A percentile compares a stretch with the other conserved stretches of the same genome.
These are phyloP conservation scores for Todus mexicanus DNA, from an alignment of 2,797 vertebrate genomes.

Conservation along the genomic window DNA sequence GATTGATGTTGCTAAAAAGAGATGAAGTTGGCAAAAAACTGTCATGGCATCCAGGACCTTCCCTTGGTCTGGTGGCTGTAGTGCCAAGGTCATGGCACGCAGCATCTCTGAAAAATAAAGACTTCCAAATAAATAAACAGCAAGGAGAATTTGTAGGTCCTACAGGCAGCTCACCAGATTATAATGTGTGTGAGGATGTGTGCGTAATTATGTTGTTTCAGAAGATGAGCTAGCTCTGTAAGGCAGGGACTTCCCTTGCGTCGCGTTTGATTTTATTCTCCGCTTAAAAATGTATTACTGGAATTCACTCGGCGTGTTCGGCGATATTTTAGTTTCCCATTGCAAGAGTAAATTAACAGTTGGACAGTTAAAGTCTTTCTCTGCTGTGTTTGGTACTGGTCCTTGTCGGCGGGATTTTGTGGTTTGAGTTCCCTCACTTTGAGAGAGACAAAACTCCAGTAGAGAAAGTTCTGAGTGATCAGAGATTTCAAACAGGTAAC, in stretches of 20 bases:
- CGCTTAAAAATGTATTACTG: conserved; percentile 7
- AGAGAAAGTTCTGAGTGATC: not conserved
- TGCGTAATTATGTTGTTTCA: conserved; percentile 26
- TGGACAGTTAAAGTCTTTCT: not conserved
- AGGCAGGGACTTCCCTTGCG: conserved; percentile 34
- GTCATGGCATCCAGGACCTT: not conserved
- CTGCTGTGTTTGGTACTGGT: not conserved
- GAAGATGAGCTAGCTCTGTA: not conserved
- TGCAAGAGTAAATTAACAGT: not conserved
- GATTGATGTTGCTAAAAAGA: not conserved
- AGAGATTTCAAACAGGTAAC: not conserved
- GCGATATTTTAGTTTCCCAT: not conserved
- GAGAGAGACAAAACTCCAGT: not conserved
- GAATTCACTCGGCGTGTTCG: not conserved
- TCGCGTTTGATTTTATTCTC: conserved; percentile 34
- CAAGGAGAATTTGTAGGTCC: not conserved
- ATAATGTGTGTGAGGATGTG: not conserved
- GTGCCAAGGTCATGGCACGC: not conserved
- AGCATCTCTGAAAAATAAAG: not conserved
- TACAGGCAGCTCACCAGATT: not conserved
- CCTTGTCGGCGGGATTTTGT: not conserved
- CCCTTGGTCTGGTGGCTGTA: not conserved
- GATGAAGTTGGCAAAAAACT: not conserved
- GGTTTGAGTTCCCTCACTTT: not conserved
- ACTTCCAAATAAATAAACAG: not conserved